A percentile compares a stretch with the other conserved stretches of the same genome.
Evolutionary conservation across 2,113 vertebrate species (phyloP).

Genomic region (Pitta sordida): DNA sequence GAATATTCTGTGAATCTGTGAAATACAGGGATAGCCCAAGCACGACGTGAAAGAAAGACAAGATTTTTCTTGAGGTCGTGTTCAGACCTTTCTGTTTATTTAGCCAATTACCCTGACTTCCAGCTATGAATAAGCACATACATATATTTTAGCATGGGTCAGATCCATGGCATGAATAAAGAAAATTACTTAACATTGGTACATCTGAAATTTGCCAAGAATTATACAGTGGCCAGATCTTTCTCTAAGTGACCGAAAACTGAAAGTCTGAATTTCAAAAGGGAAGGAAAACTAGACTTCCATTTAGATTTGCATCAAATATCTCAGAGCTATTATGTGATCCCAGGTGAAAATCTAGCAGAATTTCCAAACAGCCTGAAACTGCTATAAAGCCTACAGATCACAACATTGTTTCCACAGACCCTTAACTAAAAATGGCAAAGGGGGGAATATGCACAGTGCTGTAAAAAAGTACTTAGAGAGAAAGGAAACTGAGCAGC

Average conservation of each 20-base stretch:
- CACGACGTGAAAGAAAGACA: accelerated
- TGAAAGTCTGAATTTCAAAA: background rate
- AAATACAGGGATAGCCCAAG: background rate
- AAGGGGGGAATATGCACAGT: background rate
- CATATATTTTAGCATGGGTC: background rate
- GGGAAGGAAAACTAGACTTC: background rate
- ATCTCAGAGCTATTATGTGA: background rate
- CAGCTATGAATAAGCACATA: background rate
- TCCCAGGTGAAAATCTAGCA: background rate
- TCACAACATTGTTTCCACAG: background rate
- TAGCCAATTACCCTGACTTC: background rate
- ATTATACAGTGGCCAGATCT: background rate
- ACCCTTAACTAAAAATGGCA: background rate
- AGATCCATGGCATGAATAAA: background rate
- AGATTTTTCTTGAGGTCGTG: background rate
- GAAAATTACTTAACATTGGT: background rate
- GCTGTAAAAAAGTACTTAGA: background rate
- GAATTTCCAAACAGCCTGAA: background rate
- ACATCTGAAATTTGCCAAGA: background rate
- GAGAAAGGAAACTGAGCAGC: background rate
- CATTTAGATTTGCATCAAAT: background rate
- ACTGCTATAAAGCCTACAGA: background rate
- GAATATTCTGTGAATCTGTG: too few relatives aligned
- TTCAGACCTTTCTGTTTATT: background rate
- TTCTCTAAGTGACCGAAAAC: background rate